phyloP scores from a whole-genome alignment of 2,888 invertebrate species.

The Brenthis hecate region DNA sequence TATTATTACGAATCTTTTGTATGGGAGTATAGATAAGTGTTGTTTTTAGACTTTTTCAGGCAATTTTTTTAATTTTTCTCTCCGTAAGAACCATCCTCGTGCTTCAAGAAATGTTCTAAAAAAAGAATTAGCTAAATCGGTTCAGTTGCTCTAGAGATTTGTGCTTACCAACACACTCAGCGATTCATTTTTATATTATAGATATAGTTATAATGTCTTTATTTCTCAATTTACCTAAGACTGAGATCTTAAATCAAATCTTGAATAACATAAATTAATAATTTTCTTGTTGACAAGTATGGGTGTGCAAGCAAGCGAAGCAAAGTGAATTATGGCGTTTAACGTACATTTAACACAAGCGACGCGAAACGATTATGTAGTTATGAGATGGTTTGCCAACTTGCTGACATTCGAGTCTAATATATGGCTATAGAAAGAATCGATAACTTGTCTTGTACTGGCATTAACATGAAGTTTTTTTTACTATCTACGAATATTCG shows the following conservation, averaged over 20 bases:
- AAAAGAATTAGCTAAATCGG: too few relatives aligned
- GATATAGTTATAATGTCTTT: too few relatives aligned
- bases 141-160: too few relatives aligned
- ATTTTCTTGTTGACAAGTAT: slow-evolving; percentile 23
- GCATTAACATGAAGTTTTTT: too few relatives aligned
- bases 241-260: slow-evolving; percentile 17
- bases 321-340: slow-evolving; percentile 49
- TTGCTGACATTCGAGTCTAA: slow-evolving; percentile 9
- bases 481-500: not conserved
- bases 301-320: slow-evolving; percentile 30
- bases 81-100: too few relatives aligned
- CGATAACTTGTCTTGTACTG: not conserved
- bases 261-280: slow-evolving; percentile 22
- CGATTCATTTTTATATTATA: too few relatives aligned
- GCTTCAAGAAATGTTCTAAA: too few relatives aligned
- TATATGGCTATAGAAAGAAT: slow-evolving; percentile 10
- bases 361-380: slow-evolving; percentile 46
- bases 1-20: too few relatives aligned
- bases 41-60: too few relatives aligned
- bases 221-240: not conserved
- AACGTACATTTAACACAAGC: slow-evolving; percentile 52
- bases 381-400: slow-evolving; percentile 39
- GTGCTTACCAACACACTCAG: too few relatives aligned
- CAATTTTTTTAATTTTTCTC: too few relatives aligned
- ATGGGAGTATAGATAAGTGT: too few relatives aligned